Conservation (phyloP, 2,797 vertebrate species). For the Vultur gryphus region DNA sequence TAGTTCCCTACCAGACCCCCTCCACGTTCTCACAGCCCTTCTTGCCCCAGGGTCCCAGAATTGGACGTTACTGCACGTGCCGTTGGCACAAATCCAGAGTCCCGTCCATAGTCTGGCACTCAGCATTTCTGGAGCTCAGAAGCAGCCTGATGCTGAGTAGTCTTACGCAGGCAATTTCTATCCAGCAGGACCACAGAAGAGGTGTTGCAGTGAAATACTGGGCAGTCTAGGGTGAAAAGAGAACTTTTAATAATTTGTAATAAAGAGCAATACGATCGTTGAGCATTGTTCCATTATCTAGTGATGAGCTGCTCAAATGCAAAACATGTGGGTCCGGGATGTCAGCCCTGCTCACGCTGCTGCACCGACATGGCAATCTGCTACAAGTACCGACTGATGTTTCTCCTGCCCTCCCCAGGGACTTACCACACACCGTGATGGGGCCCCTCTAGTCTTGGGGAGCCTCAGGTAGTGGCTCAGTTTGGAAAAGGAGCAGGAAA, state of each 20-base stretch:
- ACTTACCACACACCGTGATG: neutral
- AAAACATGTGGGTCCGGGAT: fast-evolving
- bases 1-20: neutral
- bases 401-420: neutral
- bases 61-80: fast-evolving
- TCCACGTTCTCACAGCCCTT: neutral
- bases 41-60: neutral
- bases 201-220: neutral
- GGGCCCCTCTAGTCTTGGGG: too few species aligned
- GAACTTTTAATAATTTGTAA: neutral
- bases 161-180: neutral
- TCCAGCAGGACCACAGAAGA: neutral
- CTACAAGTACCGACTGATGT: fast-evolving
- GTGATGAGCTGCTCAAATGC: neutral
- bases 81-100: neutral
- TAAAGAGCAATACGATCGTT: fast-evolving
- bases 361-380: neutral
- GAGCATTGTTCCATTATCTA: neutral
- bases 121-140: neutral
- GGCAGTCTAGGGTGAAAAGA: neutral
- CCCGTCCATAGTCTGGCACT: neutral
- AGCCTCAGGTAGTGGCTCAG: neutral
- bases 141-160: neutral
- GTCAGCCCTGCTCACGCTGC: neutral
- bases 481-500: neutral